Base-by-base conservation (phyloP, 2,888 invertebrate genomes). In the Dicycla oo region DNA sequence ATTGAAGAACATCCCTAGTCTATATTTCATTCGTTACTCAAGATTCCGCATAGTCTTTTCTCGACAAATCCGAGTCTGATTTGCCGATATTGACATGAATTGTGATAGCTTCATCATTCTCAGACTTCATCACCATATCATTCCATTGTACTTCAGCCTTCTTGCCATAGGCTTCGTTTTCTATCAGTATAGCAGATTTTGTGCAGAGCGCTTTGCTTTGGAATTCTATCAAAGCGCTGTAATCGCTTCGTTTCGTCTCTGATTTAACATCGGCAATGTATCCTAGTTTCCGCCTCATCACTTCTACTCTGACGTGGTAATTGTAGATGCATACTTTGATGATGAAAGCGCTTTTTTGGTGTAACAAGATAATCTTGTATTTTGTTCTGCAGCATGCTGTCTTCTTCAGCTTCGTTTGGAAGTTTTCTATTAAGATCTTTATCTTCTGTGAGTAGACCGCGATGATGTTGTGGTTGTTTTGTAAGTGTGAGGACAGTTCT, bases 301-400 rank as follows among this genome's bases (percentile, higher is more conserved):
- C 94, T 86, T 96, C 95, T 0, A 96, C 95, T 87, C 91, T 91
- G 0, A 96, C 95, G 77, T 95, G 94, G 76, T 96, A 96, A 77
- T 96, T 96, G 88, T 95, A 95, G 66, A 96, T 94, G 87, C 95
- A 95, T 0, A 96, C 94, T 92, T 96, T 95, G 86, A 96, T 95
- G 53, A 96, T 93, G 78, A 96, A 96, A 20, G 95, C 96, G 85
- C 95, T 95, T 86, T 95, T 95, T 77, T 95, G 93, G 73, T 95
- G 92, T 0, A 96, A 89, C 4, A 96, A 81, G 11, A 95, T 91
- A 40, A 96, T 95, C 85, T 96, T 96, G 88, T 96, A 96, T 80
- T 96, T 96, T 1, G 96, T 95, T 87, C 94, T 88, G 81, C 95
- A 95, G 87, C 94, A 96, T 2, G 95, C 95, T 2, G 96, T 95